Percentiles rank a stretch among this genome's conserved stretches.
Conservation (phyloP, 2,888 invertebrate genomes). For the Sinelater perroti region DNA sequence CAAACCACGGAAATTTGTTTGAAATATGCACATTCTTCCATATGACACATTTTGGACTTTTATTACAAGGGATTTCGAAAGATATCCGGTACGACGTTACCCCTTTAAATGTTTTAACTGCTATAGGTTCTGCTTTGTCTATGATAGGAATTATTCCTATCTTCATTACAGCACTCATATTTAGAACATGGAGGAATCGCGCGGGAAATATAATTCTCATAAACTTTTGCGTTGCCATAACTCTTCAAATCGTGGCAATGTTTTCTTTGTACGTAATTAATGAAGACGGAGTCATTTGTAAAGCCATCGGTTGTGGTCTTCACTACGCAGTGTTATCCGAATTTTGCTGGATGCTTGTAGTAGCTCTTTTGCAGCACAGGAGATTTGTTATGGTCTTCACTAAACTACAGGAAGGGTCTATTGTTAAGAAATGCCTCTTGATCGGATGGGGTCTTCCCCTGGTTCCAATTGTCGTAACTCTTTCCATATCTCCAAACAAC, state of each 20-base stretch:
- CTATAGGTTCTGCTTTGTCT: constrained; percentile 62
- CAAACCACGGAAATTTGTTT: constrained; percentile 48
- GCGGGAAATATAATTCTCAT: constrained; percentile 67
- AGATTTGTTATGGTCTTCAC: constrained; percentile 69
- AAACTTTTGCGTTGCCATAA: constrained; percentile 62
- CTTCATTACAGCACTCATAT: constrained; percentile 62
- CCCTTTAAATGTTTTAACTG: constrained; percentile 60
- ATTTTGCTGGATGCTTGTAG: constrained; percentile 75
- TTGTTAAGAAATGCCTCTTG: constrained; percentile 66
- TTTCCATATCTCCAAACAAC: constrained; percentile 8
- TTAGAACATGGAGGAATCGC: constrained; percentile 67
- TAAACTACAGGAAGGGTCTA: constrained; percentile 65
- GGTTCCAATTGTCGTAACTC: constrained; percentile 59
- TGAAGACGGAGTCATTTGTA: constrained; percentile 62
- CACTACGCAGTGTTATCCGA: constrained; percentile 72
- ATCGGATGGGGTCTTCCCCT: constrained; percentile 69
- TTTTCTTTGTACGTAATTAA: constrained; percentile 54
- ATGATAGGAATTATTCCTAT: constrained; percentile 61
- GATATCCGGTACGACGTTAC: background rate
- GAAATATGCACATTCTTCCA: constrained; percentile 22
- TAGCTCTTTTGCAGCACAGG: constrained; percentile 70
- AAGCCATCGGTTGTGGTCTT: constrained; percentile 64
- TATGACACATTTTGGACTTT: constrained; percentile 23
- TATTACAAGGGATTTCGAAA: constrained; percentile 45
- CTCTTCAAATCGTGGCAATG: constrained; percentile 59